A percentile compares a stretch with the other conserved stretches of the same genome.
Evolutionary conservation across 2,888 invertebrate species (phyloP).

Genomic region (Sarcophaga rosellei): DNA sequence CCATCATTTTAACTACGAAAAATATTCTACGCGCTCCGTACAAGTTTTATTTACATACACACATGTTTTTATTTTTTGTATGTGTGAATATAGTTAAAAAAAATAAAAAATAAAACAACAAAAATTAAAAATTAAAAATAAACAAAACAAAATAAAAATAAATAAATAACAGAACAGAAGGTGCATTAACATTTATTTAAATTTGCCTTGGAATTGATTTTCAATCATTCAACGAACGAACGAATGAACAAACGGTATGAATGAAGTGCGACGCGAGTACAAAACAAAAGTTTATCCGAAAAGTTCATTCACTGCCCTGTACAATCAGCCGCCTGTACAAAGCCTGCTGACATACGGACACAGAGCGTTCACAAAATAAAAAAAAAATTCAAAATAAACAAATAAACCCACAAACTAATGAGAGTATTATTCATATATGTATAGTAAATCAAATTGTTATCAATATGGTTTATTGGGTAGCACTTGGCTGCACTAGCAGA

Average conservation of each 20-base stretch:
- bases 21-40: too few species aligned
- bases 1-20: conserved; percentile 1
- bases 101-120: not conserved
- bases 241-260: not conserved
- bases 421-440: not conserved
- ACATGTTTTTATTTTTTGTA: too few species aligned
- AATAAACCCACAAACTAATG: too few species aligned
- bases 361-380: too few species aligned
- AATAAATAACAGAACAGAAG: conserved; percentile 8
- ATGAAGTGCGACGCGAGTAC: conserved; percentile 21
- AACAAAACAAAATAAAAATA: conserved; percentile 1
- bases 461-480: not conserved
- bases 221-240: conserved; percentile 36
- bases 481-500: not conserved
- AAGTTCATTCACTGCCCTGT: conserved; percentile 51
- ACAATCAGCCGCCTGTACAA: too few species aligned
- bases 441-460: not conserved
- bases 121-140: not conserved
- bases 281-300: conserved; percentile 35
- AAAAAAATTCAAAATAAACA: not conserved
- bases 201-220: conserved; percentile 57
- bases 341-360: too few species aligned
- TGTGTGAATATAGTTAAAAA: too few species aligned
- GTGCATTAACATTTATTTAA: conserved; percentile 61
- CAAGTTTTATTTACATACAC: too few species aligned